Evolutionary conservation across 2,888 invertebrate genomes (phyloP), one percentile per base, ranked within the genome.

Genomic region (Alcis repandata): DNA sequence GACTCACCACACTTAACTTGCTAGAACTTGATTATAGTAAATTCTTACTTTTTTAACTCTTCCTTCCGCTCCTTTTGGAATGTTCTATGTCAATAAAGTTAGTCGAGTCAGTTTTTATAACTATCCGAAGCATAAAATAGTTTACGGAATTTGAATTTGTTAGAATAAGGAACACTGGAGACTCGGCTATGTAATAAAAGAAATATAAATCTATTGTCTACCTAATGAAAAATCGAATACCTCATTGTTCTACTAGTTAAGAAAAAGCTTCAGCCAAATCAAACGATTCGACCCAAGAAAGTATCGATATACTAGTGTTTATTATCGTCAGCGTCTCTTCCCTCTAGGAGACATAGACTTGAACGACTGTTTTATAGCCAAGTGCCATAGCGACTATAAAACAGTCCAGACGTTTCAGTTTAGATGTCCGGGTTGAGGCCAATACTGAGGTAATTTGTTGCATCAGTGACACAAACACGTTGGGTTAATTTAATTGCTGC

Each of bases 361-460:
- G 36, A 60, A 57, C 56, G 45, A 61, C 46, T 33, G 46, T 65
- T 68, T 62, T 65, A 63, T 57, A 60, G 56, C 41, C 43, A 57
- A 40, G 54, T 41, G 33, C 51, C 17, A 57, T 32, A 52, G 38
- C 45, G 56, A 45, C 58, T 46, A 59, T 70, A 71, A 73, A 71
- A 67, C 53, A 61, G 61, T 61, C 36, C 53, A 69, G 64, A 52
- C 61, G 61, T 65, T 71, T 64, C 63, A 65, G 68, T 62, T 63
- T 52, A 67, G 67, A 63, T 38, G 36, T 51, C 51, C 51, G 20
- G 19, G 11, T 36, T 46, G 36, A 48, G 45, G 38, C 38, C 59
- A 52, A 69, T 59, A 51, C 59, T 27, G 40, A 59, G 58, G 63
- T 70, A 64, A 73, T 71, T 73, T 71, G 70, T 67, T 64, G 66